These are phyloP conservation scores for Turritopsis rubra DNA, from an alignment of 30 jellyfish, hydroid and myxozoan genomes.

Conservation along the genomic window DNA sequence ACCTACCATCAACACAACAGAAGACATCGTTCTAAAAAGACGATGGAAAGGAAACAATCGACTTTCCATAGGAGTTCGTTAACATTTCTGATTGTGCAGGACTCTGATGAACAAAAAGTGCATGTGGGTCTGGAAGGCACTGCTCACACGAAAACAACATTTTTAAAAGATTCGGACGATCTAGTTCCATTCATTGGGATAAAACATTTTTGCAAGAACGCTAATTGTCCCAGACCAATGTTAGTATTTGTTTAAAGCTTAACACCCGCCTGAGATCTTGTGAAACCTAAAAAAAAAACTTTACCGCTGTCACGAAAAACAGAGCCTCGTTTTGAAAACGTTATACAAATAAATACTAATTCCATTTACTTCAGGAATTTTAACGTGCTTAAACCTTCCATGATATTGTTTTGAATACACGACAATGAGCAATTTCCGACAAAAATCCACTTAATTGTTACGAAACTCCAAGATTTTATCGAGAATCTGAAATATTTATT, in stretches of 20 bases:
- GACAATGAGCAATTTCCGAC: background rate
- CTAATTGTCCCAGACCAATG: constrained; percentile 33
- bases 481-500: background rate
- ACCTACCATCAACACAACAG: constrained; percentile 15
- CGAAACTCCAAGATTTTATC: no score
- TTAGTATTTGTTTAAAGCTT: constrained; percentile 16
- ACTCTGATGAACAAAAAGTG: background rate
- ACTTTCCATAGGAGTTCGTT: constrained; percentile 17
- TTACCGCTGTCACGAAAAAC: background rate
- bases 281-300: background rate
- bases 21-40: background rate
- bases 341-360: background rate
- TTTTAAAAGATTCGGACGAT: constrained; percentile 3
- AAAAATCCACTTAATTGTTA: no score
- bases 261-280: background rate
- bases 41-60: constrained; percentile 21
- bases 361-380: background rate
- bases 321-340: background rate
- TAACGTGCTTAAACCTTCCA: background rate
- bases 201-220: constrained; percentile 23
- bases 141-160: constrained; percentile 9
- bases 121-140: constrained; percentile 32
- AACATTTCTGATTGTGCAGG: constrained; percentile 17
- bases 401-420: background rate
- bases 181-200: constrained; percentile 26